Evolutionary conservation across 37 sponge, comb jelly and placozoan genomes (phyloP).

Genomic region (Beroe ovata): DNA sequence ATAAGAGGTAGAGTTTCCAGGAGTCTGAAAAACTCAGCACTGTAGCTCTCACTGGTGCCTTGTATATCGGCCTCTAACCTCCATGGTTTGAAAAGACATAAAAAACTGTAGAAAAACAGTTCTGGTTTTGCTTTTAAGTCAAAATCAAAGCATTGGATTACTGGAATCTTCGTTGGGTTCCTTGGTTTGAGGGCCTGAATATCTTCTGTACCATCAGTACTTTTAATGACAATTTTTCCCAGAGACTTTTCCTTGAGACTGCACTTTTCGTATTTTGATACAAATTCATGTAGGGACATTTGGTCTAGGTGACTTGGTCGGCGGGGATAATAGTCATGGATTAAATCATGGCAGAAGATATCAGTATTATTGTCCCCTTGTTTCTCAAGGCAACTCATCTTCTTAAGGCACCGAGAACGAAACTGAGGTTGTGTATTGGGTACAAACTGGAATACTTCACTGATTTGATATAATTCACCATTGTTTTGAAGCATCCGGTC

Average conservation of each 20-base stretch:
- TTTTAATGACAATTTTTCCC: background rate
- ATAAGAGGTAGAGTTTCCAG: background rate
- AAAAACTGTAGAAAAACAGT: background rate
- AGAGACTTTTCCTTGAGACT: too few species aligned
- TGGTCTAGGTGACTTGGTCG: background rate
- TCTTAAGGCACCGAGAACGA: background rate
- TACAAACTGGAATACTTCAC: background rate
- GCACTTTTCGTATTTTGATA: background rate
- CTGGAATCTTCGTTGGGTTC: background rate
- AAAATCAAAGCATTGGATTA: background rate
- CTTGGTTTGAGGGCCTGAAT: background rate
- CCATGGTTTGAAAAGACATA: conserved; percentile 32
- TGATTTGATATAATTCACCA: background rate
- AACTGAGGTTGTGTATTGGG: background rate
- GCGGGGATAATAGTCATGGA: conserved; percentile 16
- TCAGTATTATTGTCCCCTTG: background rate
- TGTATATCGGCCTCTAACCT: background rate
- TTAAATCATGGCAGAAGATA: background rate
- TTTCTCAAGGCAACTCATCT: background rate
- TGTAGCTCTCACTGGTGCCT: background rate
- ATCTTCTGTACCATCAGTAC: background rate
- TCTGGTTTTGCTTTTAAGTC: background rate
- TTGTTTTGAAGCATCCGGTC: conserved; percentile 10
- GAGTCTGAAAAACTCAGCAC: background rate
- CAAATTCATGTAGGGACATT: background rate